A percentile compares a stretch with the other conserved stretches of the same genome.
These are phyloP conservation scores for Agrochola circellaris DNA, from an alignment of 2,888 invertebrate species.

Conservation along the genomic window DNA sequence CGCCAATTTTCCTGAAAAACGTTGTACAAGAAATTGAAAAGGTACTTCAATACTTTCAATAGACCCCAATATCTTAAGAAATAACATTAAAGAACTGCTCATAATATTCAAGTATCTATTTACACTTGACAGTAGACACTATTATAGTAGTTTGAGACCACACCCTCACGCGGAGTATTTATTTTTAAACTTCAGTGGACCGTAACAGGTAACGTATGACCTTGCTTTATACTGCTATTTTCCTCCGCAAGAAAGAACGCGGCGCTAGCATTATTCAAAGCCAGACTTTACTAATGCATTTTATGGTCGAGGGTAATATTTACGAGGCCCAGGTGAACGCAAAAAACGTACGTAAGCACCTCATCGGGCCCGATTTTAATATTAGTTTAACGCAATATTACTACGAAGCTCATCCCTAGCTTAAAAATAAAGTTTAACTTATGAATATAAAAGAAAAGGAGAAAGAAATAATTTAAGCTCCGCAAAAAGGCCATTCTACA, in stretches of 20 bases:
- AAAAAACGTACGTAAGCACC: slow-evolving; percentile 81
- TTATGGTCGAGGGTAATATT: slow-evolving; percentile 86
- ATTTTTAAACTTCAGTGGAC: slow-evolving; percentile 64
- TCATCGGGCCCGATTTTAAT: slow-evolving; percentile 79
- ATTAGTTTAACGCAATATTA: slow-evolving; percentile 71
- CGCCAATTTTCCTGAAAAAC: neutral
- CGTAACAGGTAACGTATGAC: slow-evolving; percentile 69
- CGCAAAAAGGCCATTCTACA: slow-evolving; percentile 58
- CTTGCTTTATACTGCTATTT: slow-evolving; percentile 69
- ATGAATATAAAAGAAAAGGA: slow-evolving; percentile 54
- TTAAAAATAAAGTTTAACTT: slow-evolving; percentile 55
- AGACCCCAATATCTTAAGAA: neutral
- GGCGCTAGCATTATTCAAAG: slow-evolving; percentile 83
- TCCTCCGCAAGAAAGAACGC: slow-evolving; percentile 72
- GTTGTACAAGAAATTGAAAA: neutral
- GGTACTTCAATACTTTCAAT: neutral
- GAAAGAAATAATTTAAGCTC: slow-evolving; percentile 56
- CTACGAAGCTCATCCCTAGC: slow-evolving; percentile 46
- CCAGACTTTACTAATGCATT: slow-evolving; percentile 88
- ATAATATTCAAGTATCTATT: neutral
- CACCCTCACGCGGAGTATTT: slow-evolving; percentile 52
- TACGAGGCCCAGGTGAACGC: slow-evolving; percentile 86
- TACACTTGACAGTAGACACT: slow-evolving; percentile 33
- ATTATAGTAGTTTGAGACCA: slow-evolving; percentile 36
- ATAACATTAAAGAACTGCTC: neutral